Evolutionary conservation across 2,797 vertebrate genomes (phyloP).

Genomic region (Catamblyrhynchus diadema): DNA sequence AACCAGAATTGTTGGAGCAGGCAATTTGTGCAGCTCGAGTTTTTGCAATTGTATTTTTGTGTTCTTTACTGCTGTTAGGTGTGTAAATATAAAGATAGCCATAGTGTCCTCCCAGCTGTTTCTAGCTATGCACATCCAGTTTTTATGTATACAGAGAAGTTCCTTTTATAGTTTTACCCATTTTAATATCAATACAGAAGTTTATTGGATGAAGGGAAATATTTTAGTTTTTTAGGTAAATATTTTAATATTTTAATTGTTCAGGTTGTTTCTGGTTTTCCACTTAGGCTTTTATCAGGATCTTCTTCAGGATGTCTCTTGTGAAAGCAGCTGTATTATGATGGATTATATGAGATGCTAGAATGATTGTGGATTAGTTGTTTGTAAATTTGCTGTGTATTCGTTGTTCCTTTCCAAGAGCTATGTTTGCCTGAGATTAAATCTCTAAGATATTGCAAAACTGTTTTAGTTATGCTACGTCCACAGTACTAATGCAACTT

Average conservation of each 20-base stretch:
- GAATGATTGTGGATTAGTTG: not conserved
- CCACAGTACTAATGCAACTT: not conserved
- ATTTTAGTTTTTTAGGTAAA: not conserved
- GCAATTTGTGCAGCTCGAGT: not conserved
- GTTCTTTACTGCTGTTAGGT: not conserved
- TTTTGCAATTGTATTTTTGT: not conserved
- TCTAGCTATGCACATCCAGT: not conserved
- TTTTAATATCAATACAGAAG: not conserved
- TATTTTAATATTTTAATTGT: not conserved
- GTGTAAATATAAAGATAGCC: not conserved
- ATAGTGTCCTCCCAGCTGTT: not conserved
- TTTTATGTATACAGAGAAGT: not conserved
- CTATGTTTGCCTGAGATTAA: not conserved
- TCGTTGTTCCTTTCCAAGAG: not conserved
- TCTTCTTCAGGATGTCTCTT: not conserved
- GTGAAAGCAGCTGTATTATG: not conserved
- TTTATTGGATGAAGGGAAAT: not conserved
- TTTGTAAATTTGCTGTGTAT: not conserved
- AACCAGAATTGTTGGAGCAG: not conserved
- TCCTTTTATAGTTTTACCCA: not conserved
- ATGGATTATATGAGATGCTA: not conserved
- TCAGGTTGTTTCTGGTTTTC: not conserved
- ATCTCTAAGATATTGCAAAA: not conserved
- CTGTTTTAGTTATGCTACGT: accelerated
- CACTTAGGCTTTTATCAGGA: not conserved